phyloP scores from a whole-genome alignment of 2,888 invertebrate species.

The Conistra vaccinii region DNA sequence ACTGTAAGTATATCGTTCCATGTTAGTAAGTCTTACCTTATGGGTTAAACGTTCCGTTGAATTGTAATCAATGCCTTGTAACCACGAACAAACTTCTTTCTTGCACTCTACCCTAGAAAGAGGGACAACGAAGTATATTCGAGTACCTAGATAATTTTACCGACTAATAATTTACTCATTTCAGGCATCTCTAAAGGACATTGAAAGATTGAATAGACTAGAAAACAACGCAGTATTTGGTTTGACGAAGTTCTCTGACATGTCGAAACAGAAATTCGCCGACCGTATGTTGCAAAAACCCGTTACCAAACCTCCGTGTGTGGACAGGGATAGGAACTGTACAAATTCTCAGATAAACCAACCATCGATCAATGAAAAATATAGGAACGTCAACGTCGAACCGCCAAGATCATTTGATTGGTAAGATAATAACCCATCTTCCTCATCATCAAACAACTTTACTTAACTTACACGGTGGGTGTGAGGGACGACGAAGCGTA shows the following conservation, averaged over 20 bases:
- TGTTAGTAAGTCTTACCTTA: too few species aligned
- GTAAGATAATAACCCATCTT: slow-evolving; percentile 69
- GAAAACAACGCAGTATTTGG: slow-evolving; percentile 67
- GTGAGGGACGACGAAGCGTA: neutral
- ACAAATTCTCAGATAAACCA: neutral
- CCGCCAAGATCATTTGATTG: slow-evolving; percentile 26
- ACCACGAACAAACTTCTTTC: too few species aligned
- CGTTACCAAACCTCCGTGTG: fast-evolving
- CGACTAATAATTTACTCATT: slow-evolving; percentile 28
- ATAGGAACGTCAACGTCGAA: fast-evolving
- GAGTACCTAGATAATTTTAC: too few species aligned
- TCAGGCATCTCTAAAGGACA: slow-evolving; percentile 69
- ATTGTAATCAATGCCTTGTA: too few species aligned
- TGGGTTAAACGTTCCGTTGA: too few species aligned
- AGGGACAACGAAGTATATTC: too few species aligned
- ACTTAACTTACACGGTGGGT: too few species aligned
- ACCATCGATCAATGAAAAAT: neutral
- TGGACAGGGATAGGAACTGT: fast-evolving
- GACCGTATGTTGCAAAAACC: slow-evolving; percentile 18
- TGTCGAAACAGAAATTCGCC: slow-evolving; percentile 66
- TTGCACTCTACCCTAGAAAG: too few species aligned
- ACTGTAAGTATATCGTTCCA: too few species aligned
- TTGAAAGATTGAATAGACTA: slow-evolving; percentile 60
- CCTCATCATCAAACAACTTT: neutral
- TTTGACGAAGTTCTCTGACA: slow-evolving; percentile 73